Evolutionary conservation across 2,797 vertebrate genomes (phyloP).

Genomic region (Gadopsis marmoratus): DNA sequence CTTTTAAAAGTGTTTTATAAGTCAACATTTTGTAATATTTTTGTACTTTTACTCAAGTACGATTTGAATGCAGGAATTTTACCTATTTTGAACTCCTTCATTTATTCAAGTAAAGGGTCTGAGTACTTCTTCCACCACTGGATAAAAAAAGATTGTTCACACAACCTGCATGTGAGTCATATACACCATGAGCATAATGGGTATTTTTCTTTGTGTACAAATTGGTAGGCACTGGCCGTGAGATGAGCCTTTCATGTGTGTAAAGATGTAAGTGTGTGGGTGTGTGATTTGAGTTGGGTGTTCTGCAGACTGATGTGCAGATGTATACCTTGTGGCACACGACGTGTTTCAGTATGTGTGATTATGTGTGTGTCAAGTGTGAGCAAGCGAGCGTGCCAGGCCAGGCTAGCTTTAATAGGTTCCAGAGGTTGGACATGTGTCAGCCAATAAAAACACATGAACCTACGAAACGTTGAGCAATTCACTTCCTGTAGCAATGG

Average conservation of each 20-base stretch:
- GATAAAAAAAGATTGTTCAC: not conserved
- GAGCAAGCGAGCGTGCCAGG: constrained; percentile 18
- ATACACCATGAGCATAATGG: not conserved
- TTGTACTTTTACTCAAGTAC: not conserved
- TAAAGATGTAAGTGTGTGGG: constrained; percentile 7
- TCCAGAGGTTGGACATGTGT: constrained; percentile 71
- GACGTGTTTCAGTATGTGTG: constrained; percentile 26
- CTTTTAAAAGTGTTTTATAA: too few species aligned
- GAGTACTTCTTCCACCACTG: not conserved
- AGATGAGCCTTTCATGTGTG: not conserved
- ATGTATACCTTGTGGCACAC: constrained; percentile 14
- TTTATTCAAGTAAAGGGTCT: not conserved
- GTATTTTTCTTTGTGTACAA: constrained; percentile 10
- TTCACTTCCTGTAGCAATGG: constrained; percentile 62
- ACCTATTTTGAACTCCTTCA: not conserved
- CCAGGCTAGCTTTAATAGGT: constrained; percentile 71
- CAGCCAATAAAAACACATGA: constrained; percentile 76
- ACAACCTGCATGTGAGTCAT: constrained; percentile 15
- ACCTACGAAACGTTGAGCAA: constrained; percentile 59
- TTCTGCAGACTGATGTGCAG: constrained; percentile 7
- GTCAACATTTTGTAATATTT: too few species aligned
- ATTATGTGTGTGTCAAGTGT: constrained; percentile 20
- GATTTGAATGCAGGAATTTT: not conserved
- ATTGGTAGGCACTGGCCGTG: not conserved
- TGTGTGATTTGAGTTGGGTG: constrained; percentile 35